A percentile compares a stretch with the other conserved stretches of the same genome.
phyloP scores from a whole-genome alignment of 2,888 invertebrate genomes.

The Phorcus lineatus region DNA sequence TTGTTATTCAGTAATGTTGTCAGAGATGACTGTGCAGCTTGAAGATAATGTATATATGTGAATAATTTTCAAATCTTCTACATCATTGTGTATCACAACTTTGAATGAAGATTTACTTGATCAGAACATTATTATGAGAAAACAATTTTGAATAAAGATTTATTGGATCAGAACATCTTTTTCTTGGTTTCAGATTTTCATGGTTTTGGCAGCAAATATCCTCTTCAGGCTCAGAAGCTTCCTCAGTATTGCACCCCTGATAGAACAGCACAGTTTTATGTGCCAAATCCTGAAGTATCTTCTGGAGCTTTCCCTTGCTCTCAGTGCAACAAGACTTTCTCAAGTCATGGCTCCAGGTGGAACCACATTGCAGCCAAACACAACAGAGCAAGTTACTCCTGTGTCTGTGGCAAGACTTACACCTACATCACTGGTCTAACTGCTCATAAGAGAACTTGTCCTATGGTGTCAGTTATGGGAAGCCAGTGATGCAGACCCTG shows the following conservation, averaged over 20 bases:
- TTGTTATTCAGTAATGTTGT: too few species aligned
- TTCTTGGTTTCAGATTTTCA: slow-evolving; percentile 15
- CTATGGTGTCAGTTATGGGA: neutral
- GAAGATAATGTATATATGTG: too few species aligned
- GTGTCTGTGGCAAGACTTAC: slow-evolving; percentile 10
- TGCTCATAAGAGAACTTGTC: neutral
- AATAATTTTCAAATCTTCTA: too few species aligned
- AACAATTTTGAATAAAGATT: too few species aligned
- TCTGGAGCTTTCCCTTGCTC: neutral
- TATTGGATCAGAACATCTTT: neutral
- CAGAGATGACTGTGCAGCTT: too few species aligned
- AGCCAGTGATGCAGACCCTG: too few species aligned
- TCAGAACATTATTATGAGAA: too few species aligned
- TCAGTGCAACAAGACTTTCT: neutral
- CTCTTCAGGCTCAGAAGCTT: too few species aligned
- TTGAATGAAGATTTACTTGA: too few species aligned
- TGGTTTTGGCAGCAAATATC: slow-evolving; percentile 1
- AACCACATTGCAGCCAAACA: slow-evolving; percentile 13
- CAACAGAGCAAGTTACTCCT: neutral
- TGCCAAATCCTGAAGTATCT: neutral
- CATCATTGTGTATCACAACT: too few species aligned
- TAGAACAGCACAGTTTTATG: neutral
- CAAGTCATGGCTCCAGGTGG: slow-evolving; percentile 12
- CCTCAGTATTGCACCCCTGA: too few species aligned
- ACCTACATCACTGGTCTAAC: neutral